phyloP scores from a whole-genome alignment of 2,113 vertebrate species.

The Colistium nudipinnis region DNA sequence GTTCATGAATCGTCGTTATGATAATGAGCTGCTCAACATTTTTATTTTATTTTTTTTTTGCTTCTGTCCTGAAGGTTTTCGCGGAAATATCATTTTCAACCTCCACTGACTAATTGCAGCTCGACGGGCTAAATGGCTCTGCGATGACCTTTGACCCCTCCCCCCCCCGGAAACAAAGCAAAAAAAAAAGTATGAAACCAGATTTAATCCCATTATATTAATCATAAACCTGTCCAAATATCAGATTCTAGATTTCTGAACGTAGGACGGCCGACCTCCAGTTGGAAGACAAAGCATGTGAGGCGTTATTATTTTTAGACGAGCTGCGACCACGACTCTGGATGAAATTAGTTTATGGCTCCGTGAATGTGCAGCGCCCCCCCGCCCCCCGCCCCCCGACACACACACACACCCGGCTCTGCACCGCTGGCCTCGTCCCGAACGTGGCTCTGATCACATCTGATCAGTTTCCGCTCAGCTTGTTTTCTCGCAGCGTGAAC shows the following conservation, averaged over 20 bases:
- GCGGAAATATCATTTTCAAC: constrained; percentile 56
- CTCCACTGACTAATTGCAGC: constrained; percentile 37
- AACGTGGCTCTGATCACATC: constrained; percentile 69
- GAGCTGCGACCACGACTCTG: constrained; percentile 50
- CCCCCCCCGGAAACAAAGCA: too few relatives aligned
- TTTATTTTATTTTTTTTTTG: not conserved
- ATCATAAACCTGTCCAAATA: too few relatives aligned
- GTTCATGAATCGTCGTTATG: not conserved
- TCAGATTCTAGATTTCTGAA: too few relatives aligned
- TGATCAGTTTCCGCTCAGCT: constrained; percentile 75
- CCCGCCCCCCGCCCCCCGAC: constrained; percentile 9
- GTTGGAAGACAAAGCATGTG: constrained; percentile 45
- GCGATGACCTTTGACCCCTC: constrained; percentile 30
- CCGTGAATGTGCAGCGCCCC: constrained; percentile 43
- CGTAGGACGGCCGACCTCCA: constrained; percentile 29
- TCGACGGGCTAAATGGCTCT: not conserved
- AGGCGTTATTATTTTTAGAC: constrained; percentile 63
- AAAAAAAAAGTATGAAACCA: not conserved
- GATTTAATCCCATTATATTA: too few relatives aligned
- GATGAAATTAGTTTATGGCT: constrained; percentile 67
- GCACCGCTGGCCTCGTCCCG: constrained; percentile 64
- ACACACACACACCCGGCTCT: constrained; percentile 4
- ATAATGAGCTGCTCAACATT: constrained; percentile 27
- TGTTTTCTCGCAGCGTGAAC: constrained; percentile 59
- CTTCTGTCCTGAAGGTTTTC: constrained; percentile 25